A percentile compares a stretch with the other conserved stretches of the same genome.
These are phyloP conservation scores for Sphenodon punctatus DNA, from an alignment of 2,797 vertebrate genomes.

Conservation along the genomic window DNA sequence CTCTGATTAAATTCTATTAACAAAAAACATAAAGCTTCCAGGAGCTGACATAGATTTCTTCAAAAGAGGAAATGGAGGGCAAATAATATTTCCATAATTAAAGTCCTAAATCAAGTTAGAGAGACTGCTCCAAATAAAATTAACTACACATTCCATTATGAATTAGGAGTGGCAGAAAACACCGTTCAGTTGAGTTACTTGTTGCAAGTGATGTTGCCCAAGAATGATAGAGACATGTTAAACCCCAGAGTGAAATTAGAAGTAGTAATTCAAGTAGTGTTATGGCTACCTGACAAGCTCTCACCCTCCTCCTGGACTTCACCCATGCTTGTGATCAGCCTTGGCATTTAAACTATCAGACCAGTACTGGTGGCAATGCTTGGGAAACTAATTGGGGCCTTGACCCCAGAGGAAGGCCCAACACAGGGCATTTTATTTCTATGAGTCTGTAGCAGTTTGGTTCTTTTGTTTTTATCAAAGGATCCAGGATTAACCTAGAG, in stretches of 20 bases:
- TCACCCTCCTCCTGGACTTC: not conserved
- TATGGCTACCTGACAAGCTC: not conserved
- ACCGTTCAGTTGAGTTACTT: slow-evolving; percentile 49
- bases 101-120: slow-evolving; percentile 67
- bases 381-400: too few species aligned
- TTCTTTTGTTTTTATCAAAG: too few species aligned
- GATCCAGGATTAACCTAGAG: too few species aligned
- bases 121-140: slow-evolving; percentile 55
- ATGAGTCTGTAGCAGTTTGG: too few species aligned
- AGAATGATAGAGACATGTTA: slow-evolving; percentile 20
- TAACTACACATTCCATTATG: slow-evolving; percentile 32
- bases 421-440: too few species aligned
- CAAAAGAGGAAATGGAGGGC: slow-evolving; percentile 53
- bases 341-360: too few species aligned
- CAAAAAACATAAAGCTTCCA: slow-evolving; percentile 54
- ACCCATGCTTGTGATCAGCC: not conserved
- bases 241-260: slow-evolving; percentile 41
- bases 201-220: slow-evolving; percentile 42
- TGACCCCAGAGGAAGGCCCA: too few species aligned
- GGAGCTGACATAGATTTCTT: slow-evolving; percentile 31
- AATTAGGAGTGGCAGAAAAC: slow-evolving; percentile 60
- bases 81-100: slow-evolving; percentile 67
- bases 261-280: slow-evolving; percentile 21
- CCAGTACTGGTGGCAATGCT: too few species aligned
- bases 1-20: slow-evolving; percentile 63